These are phyloP conservation scores for Numenius arquata DNA, from an alignment of 2,113 vertebrate species.

Conservation along the genomic window DNA sequence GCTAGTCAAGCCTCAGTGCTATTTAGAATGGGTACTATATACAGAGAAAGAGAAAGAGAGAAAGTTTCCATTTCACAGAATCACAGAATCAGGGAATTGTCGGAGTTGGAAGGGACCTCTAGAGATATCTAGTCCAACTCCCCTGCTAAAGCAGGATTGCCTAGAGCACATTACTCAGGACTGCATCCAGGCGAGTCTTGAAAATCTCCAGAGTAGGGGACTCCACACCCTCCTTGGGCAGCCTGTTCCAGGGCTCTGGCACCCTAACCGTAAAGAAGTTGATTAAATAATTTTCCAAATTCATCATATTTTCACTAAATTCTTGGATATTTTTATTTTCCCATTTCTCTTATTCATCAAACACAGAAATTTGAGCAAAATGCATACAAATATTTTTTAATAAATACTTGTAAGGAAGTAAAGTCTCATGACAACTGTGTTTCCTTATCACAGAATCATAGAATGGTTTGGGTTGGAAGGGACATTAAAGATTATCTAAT, in stretches of 20 bases:
- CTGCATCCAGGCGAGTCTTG: no score
- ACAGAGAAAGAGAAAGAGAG: background rate
- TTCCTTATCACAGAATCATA: background rate
- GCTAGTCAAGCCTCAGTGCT: background rate
- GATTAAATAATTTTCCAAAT: background rate
- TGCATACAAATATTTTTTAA: background rate
- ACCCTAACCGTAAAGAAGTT: no score
- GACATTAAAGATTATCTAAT: background rate
- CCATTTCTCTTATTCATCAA: background rate
- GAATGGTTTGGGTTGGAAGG: background rate
- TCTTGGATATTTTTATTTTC: background rate
- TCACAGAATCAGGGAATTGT: no score
- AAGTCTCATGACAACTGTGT: background rate
- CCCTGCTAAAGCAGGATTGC: no score
- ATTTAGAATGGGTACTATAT: background rate
- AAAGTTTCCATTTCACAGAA: background rate
- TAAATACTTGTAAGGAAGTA: background rate
- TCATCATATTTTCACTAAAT: background rate
- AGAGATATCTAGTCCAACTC: no score
- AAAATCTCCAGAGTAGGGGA: no score
- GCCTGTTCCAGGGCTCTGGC: no score
- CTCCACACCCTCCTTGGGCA: no score
- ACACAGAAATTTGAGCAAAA: background rate
- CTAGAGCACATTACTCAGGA: no score
- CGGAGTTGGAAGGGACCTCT: no score